Conservation (phyloP, 2,113 vertebrate genomes). For the Vulpes ferrilata region DNA sequence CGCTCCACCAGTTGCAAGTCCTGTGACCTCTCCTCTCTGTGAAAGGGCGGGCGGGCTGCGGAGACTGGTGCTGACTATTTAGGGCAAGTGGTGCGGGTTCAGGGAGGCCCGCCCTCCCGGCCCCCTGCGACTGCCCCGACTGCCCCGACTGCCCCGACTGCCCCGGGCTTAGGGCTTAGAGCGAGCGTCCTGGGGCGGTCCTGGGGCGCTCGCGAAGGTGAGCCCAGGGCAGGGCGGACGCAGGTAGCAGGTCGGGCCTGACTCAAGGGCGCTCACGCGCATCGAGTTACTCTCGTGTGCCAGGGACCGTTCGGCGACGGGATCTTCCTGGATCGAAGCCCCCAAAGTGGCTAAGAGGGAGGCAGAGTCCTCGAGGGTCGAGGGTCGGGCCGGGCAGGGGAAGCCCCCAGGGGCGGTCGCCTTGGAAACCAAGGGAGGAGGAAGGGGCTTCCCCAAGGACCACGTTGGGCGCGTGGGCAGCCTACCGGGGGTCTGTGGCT, state of each 20-base stretch:
- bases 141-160: no score
- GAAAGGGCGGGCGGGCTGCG: not conserved
- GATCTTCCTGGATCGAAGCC: not conserved
- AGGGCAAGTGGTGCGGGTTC: not conserved
- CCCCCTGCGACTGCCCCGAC: no score
- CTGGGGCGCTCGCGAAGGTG: not conserved
- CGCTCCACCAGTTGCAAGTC: not conserved
- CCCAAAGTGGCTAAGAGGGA: not conserved
- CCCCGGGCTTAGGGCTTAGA: not conserved
- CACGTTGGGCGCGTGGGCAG: not conserved
- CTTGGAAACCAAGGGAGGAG: not conserved
- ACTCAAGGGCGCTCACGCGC: not conserved
- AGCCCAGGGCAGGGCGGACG: not conserved
- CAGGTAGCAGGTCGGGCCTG: not conserved
- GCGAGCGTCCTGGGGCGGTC: not conserved
- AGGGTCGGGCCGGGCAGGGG: not conserved
- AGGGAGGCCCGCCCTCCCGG: no score
- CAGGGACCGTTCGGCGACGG: not conserved
- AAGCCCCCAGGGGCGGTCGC: not conserved
- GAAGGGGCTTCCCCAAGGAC: not conserved
- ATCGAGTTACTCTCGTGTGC: not conserved
- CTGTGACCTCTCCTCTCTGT: not conserved
- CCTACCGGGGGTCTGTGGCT: not conserved
- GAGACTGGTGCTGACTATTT: not conserved
- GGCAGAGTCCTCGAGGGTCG: not conserved